Conservation (phyloP, 2,797 vertebrate genomes). For the Fundulus diaphanus region DNA sequence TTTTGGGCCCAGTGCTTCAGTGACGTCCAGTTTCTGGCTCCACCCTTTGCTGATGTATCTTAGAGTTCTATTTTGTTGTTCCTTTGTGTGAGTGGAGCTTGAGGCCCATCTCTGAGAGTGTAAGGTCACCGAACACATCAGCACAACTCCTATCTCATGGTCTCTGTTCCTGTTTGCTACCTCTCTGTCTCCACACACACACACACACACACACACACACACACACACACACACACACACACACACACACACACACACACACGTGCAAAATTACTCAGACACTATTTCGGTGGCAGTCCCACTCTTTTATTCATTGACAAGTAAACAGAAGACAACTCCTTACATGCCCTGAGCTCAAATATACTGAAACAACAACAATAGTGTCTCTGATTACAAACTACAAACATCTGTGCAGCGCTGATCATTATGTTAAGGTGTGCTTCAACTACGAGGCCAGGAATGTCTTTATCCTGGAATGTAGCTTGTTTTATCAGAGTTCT, state of each 20-base stretch:
- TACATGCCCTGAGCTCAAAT: slow-evolving; percentile 71
- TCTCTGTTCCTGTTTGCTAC: slow-evolving; percentile 52
- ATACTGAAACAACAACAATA: slow-evolving; percentile 68
- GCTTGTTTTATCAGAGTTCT: too few species aligned
- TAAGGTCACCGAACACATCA: slow-evolving; percentile 76
- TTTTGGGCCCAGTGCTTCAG: slow-evolving; percentile 50
- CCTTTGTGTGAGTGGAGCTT: slow-evolving; percentile 72
- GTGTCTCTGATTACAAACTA: slow-evolving; percentile 63
- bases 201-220: too few species aligned
- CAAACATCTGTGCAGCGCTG: too few species aligned
- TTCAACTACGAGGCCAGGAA: too few species aligned
- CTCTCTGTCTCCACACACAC: slow-evolving; percentile 39
- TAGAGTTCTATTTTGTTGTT: slow-evolving; percentile 73
- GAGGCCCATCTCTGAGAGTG: slow-evolving; percentile 70
- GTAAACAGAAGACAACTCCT: slow-evolving; percentile 67
- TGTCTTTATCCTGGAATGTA: too few species aligned
- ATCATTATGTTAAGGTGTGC: too few species aligned
- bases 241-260: not conserved
- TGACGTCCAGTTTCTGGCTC: slow-evolving; percentile 61
- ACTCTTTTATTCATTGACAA: slow-evolving; percentile 66
- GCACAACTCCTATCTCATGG: slow-evolving; percentile 68
- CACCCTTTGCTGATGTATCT: slow-evolving; percentile 70
- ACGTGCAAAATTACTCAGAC: not conserved
- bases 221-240: not conserved
- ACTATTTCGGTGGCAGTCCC: not conserved